Evolutionary conservation across 1,140 invertebrate species (phyloP), one percentile per base, ranked within the genome.

Genomic region (Ephestia elutella): DNA sequence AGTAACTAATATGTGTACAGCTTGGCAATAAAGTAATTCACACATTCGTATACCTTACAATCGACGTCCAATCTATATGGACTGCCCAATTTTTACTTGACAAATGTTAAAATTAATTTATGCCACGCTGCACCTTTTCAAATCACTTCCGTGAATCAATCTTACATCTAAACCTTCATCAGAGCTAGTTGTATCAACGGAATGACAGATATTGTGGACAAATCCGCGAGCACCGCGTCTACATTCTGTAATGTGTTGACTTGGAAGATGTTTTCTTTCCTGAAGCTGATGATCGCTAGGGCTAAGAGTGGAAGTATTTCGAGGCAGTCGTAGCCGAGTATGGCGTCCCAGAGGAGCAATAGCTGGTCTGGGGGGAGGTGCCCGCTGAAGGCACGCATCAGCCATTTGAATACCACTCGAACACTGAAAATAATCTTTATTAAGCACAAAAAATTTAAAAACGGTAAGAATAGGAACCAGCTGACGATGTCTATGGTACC

Each of bases 351-450:
- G 8, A 99, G 87, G 32, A 95, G 92, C 0, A 99, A 89, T 0
- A 99, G 89, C 82, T 99, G 97, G 71, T 98, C 96, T 4, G 96
- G 96, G 0, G 96, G 94, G 51, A 99, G 89, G 78, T 97, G 96
- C 0, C 97, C 97, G 68, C 96, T 98, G 79, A 98, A 99, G 1
- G 95, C 96, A 63, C 96, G 90, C 91, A 98, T 97, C 9, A 99
- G 83, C 97, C 97, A 99, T 82, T 98, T 98, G 78, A 98, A 97
- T 2, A 97, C 96, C 17, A 98, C 92, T 72, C 94, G 92, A 28
- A 97, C 90, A n/a, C 95, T 87, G 70, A 51, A 75, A 75, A 38
- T 38, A 11, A n/a, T n/a, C n/a, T n/a, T n/a, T n/a, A n/a, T n/a
- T n/a, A n/a, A n/a, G n/a, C n/a, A n/a, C n/a, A n/a, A n/a, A n/a